Evolutionary conservation across 2,113 vertebrate species (phyloP).

Genomic region (Callithrix jacchus): DNA sequence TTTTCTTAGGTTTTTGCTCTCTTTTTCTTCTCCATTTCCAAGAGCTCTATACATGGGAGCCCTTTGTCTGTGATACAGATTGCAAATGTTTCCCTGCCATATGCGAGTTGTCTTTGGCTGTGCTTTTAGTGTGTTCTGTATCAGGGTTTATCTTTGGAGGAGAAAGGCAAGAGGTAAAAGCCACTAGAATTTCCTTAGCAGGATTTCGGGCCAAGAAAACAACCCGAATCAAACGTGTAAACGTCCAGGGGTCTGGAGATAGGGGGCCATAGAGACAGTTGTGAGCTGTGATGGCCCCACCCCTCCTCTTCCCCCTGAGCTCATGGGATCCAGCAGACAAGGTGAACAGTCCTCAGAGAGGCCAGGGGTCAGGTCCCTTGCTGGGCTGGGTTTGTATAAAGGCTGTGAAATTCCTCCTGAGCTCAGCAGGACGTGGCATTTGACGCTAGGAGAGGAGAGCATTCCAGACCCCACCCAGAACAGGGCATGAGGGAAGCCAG

Average conservation of each 20-base stretch:
- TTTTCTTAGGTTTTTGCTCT: background rate
- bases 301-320: background rate
- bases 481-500: conserved; percentile 37
- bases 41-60: background rate
- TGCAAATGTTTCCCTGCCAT: background rate
- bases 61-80: background rate
- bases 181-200: background rate
- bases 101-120: background rate
- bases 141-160: background rate
- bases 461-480: conserved; percentile 58
- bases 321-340: background rate
- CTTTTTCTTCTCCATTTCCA: background rate
- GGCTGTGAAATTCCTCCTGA: conserved; percentile 81
- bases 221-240: background rate
- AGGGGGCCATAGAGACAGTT: fast-evolving
- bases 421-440: conserved; percentile 62
- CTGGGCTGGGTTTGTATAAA: conserved; percentile 59
- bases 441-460: conserved; percentile 5
- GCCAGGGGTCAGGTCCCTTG: background rate
- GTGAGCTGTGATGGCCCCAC: fast-evolving
- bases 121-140: background rate
- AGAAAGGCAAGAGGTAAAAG: background rate
- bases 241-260: background rate
- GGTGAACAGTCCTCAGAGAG: background rate
- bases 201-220: background rate